Evolutionary conservation across 2,113 vertebrate species (phyloP).

Genomic region (Crotalus helleri): DNA sequence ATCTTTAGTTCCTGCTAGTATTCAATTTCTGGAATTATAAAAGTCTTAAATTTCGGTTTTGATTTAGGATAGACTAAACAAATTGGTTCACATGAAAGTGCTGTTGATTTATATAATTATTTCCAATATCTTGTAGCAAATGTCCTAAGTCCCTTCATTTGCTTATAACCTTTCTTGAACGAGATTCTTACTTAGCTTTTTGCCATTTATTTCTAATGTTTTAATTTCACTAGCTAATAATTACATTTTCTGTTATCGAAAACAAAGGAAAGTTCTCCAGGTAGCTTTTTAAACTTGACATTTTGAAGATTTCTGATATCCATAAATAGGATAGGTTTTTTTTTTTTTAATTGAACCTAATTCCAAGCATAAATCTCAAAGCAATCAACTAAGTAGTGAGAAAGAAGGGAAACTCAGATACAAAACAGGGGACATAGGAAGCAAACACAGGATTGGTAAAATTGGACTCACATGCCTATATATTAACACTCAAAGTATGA

Average conservation of each 20-base stretch:
- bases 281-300: neutral
- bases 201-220: neutral
- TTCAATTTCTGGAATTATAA: neutral
- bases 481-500: neutral
- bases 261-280: neutral
- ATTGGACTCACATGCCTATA: neutral
- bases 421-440: neutral
- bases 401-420: neutral
- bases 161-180: neutral
- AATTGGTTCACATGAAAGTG: neutral
- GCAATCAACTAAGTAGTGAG: neutral
- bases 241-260: neutral
- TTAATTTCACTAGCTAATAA: neutral
- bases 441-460: neutral
- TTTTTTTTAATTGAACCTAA: no score
- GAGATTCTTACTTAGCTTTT: neutral
- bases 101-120: neutral
- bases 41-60: neutral
- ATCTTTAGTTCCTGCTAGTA: neutral
- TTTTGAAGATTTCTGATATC: neutral
- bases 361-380: no score
- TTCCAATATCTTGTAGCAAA: neutral
- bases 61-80: neutral
- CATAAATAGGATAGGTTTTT: no score
- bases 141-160: neutral